Conservation (phyloP, 2,888 invertebrate genomes). For the Andrena bicolor region DNA sequence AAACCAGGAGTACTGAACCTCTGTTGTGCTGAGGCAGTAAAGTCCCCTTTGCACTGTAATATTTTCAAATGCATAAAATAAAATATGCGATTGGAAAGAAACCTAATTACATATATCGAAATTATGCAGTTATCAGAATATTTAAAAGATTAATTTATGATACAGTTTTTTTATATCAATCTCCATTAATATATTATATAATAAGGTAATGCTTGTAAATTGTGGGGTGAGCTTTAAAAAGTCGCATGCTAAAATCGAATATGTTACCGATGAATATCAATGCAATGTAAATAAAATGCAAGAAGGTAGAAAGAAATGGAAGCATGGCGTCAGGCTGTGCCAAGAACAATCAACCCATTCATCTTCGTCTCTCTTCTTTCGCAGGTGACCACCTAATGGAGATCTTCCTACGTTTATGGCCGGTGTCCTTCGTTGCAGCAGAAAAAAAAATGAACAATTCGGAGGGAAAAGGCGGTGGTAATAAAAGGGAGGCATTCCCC, state of each 20-base stretch:
- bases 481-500: background rate
- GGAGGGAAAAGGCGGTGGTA: background rate
- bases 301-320: background rate
- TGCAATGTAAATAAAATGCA: background rate
- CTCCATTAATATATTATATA: too few relatives aligned
- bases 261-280: background rate
- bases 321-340: background rate
- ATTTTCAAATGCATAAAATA: too few relatives aligned
- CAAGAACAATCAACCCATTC: constrained; percentile 28
- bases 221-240: too few relatives aligned
- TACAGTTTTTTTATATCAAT: too few relatives aligned
- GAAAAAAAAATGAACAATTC: constrained; percentile 1
- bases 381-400: background rate
- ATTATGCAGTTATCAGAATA: too few relatives aligned
- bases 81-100: too few relatives aligned
- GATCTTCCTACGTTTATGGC: constrained; percentile 11
- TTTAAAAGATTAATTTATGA: too few relatives aligned
- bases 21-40: too few relatives aligned
- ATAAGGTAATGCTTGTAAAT: too few relatives aligned
- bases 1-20: too few relatives aligned
- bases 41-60: too few relatives aligned
- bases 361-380: constrained; percentile 30
- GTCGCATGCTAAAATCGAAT: background rate
- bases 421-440: background rate
- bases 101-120: too few relatives aligned